These are phyloP conservation scores for Metellina segmentata DNA, from an alignment of 2,888 invertebrate genomes.

Conservation along the genomic window DNA sequence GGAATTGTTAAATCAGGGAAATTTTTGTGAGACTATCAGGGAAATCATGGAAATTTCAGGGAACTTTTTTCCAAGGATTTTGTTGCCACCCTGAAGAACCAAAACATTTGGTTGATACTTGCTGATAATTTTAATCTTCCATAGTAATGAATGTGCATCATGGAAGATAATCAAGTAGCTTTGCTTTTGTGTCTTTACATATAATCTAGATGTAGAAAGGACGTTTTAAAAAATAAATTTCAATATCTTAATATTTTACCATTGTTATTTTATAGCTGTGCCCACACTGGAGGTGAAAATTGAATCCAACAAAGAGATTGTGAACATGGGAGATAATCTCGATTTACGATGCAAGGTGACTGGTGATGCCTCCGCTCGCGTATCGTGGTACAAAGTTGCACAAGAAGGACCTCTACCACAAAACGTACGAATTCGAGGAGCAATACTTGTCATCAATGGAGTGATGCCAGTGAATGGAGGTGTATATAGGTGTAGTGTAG, in stretches of 20 bases:
- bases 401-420: conserved; percentile 83
- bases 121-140: not conserved
- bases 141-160: not conserved
- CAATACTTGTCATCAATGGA: conserved; percentile 84
- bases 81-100: too few species aligned
- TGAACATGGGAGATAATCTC: conserved; percentile 85
- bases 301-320: conserved; percentile 82
- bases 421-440: conserved; percentile 84
- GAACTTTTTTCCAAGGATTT: too few species aligned
- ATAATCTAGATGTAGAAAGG: not conserved
- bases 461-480: conserved; percentile 86
- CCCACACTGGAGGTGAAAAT: conserved; percentile 80
- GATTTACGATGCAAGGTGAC: conserved; percentile 85
- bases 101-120: not conserved
- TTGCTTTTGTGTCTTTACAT: not conserved
- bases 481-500: conserved; percentile 86
- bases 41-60: too few species aligned
- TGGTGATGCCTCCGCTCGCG: conserved; percentile 83
- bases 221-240: not conserved
- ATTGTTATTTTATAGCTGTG: conserved; percentile 63
- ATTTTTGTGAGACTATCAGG: too few species aligned
- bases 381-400: conserved; percentile 84
- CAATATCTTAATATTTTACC: not conserved
- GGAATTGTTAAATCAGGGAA: too few species aligned
- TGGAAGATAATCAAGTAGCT: not conserved